Evolutionary conservation across 2,797 vertebrate genomes (phyloP).

Genomic region (Falco novaeseelandiae): DNA sequence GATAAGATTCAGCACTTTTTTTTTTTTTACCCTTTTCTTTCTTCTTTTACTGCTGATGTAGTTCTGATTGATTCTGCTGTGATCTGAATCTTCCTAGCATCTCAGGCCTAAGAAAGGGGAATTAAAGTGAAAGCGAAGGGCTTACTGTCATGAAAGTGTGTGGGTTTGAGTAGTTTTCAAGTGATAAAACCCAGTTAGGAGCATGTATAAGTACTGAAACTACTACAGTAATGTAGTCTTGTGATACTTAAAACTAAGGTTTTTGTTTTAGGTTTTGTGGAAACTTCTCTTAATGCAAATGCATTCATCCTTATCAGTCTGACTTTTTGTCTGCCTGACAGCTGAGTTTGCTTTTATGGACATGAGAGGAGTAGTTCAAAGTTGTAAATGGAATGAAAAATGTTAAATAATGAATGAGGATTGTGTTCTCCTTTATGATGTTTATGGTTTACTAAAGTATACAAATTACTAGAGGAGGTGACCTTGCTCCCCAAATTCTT

Average conservation of each 20-base stretch:
- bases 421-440: background rate
- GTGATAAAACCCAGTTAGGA: background rate
- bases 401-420: background rate
- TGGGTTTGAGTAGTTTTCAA: background rate
- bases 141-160: background rate
- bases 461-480: background rate
- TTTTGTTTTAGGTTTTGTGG: background rate
- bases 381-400: background rate
- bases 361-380: background rate
- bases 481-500: background rate
- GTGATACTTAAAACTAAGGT: background rate
- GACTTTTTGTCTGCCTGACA: background rate
- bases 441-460: background rate
- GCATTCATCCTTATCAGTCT: background rate
- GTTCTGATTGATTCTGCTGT: background rate
- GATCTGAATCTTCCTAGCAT: background rate
- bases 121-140: background rate
- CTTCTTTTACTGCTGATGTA: background rate
- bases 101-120: background rate
- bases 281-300: background rate
- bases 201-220: background rate
- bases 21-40: background rate
- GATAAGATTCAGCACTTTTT: background rate
- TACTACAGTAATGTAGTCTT: background rate
- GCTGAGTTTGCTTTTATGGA: background rate